Base-by-base conservation (phyloP, 2,113 vertebrate genomes). In the Marmota flaviventris region DNA sequence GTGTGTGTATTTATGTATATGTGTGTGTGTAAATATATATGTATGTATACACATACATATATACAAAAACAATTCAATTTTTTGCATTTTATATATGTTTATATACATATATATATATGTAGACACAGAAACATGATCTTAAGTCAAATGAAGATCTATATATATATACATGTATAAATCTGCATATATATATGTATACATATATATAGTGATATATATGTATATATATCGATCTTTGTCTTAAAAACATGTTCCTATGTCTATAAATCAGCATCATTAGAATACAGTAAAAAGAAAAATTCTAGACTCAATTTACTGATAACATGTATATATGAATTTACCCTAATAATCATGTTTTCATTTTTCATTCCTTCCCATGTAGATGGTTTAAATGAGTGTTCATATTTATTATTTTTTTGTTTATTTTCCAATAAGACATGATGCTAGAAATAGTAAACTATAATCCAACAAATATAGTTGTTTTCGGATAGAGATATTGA, bases 391-490 rank as follows among this genome's bases (percentile, higher is more conserved):
- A 91, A 86, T 25, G 5, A 91, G 32, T 58, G 11, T 27, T 77
- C 85, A 79, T 42, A 79, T 84, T 89, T 92, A 72, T 29, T 61
- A 78, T 79, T 70, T 63, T 63, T 25, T 53, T 77, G 8, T 88
- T 86, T 88, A 3, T 94, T 90, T 84, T 92, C 65, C 16, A 87
- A 92, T 69, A 73, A 78, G 82, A 90, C 17, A 93, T 29, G 34
- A 94, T 76, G 34, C 8, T 53, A 79, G 37, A 91, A 94, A 76
- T 2, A 89, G 24, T 9, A 89, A 90, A 34, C 45, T 16, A 84
- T 27, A 83, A 85, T 72, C 63, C 81, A 82, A 76, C 7, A 73
- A 5, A 91, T 70, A 10, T 63, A 78, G n/a, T n/a, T 89, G 10
- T 85, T 58, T 88, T 72, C 70, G 13, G 53, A 82, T 1, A 48